phyloP scores from a whole-genome alignment of 2,113 vertebrate species.

The Otolemur garnettii region DNA sequence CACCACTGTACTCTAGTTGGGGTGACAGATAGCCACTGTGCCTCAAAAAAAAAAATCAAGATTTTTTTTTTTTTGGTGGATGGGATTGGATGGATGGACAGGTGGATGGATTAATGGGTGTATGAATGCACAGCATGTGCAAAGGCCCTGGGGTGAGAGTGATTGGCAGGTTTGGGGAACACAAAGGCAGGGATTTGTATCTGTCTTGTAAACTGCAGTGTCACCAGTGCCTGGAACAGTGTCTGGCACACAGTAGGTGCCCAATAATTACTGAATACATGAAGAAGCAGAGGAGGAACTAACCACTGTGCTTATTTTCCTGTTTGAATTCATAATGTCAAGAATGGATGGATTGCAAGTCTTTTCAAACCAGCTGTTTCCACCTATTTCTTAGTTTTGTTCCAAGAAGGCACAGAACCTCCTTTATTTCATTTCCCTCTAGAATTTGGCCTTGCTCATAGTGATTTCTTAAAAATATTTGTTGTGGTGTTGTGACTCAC shows the following conservation, averaged over 20 bases:
- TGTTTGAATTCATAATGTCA: background rate
- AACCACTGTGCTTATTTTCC: background rate
- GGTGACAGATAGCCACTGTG: no score
- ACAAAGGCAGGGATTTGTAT: background rate
- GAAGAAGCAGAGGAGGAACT: background rate
- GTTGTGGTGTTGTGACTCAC: background rate
- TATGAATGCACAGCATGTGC: background rate
- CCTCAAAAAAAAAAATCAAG: no score
- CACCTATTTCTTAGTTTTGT: background rate
- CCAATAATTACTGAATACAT: background rate
- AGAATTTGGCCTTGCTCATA: background rate
- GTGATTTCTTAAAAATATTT: background rate
- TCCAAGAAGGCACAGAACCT: background rate
- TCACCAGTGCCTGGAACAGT: background rate
- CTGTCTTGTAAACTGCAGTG: background rate
- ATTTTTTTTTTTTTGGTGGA: no score
- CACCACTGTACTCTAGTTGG: no score
- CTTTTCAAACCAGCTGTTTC: background rate
- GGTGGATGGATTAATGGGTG: no score
- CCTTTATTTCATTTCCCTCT: background rate
- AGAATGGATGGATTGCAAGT: no score
- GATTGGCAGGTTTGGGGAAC: background rate
- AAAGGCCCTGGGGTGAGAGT: background rate
- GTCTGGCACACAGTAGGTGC: background rate
- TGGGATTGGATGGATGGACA: no score